Evolutionary conservation across 2,888 invertebrate species (phyloP), one percentile per base, ranked within the genome.

Genomic region (Linnaemya tessellans): DNA sequence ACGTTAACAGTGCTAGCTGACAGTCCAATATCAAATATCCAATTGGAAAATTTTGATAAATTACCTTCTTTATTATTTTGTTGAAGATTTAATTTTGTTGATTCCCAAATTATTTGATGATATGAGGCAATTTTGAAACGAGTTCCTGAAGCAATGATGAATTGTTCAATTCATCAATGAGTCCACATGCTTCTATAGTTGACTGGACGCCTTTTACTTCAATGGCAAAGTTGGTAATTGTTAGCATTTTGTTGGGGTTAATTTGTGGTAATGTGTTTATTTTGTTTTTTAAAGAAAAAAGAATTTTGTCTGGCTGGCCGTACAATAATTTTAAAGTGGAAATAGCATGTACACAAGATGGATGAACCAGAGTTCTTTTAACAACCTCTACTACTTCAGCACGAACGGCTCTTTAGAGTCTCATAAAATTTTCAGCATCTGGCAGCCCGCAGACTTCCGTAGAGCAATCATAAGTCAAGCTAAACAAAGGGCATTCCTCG

Each of bases 281-380:
- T n/a, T n/a, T n/a, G n/a, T n/a, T 80, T 75, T 78, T 86, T 15
- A 84, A 49, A 15, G 84, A 73, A 41, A 65, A 38, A 10, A 84
- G 10, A 22, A 84, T 86, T 38, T 84, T 86, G 25, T 84, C 86
- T 5, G 84, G 84, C 71, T 86, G 86, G 1, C 80, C 86, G 30
- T 79, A 86, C 13, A 81, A 74, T 2, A 86, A 46, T 58, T 78
- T 78, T 25, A 84, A 46, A 2, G 78, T 80, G 0, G 77, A 77
- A 22, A 86, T 83, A 3, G 78, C 86, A 43, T 80, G 73, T 5
- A n/a, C n/a, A n/a, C n/a, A n/a, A n/a, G n/a, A n/a, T n/a, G n/a
- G n/a, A n/a, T n/a, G n/a, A n/a, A n/a, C n/a, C n/a, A n/a, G n/a
- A n/a, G n/a, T n/a, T n/a, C n/a, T n/a, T n/a, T n/a, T n/a, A n/a